Evolutionary conservation across 2,888 invertebrate genomes (phyloP).

Genomic region (Conomelus anceps): DNA sequence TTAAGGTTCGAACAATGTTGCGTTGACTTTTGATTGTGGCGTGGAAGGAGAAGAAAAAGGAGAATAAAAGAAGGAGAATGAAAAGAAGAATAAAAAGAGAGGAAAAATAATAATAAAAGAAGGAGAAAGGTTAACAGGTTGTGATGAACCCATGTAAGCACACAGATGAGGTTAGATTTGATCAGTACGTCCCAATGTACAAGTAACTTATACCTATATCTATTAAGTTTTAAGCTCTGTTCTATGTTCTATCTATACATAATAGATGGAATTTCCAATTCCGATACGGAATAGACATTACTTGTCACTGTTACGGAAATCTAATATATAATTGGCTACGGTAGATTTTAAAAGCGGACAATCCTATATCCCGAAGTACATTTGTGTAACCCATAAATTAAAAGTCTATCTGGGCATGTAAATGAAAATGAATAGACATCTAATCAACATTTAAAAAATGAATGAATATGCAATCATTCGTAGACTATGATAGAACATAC

Average conservation of each 20-base stretch:
- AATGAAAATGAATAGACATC: neutral
- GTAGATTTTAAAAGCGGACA: neutral
- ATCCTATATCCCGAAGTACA: neutral
- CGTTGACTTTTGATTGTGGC: neutral
- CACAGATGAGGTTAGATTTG: neutral
- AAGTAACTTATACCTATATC: neutral
- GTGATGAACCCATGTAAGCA: neutral
- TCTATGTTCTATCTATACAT: neutral
- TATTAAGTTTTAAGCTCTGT: neutral
- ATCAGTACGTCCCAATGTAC: neutral
- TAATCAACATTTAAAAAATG: neutral
- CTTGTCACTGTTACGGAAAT: neutral
- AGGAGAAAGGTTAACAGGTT: neutral
- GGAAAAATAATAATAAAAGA: neutral
- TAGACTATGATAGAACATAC: neutral
- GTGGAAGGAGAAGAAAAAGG: neutral
- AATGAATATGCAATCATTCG: neutral
- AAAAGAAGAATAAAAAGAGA: neutral
- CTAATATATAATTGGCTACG: neutral
- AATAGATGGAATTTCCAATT: neutral
- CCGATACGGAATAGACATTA: neutral
- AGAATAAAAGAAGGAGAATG: neutral
- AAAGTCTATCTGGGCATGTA: neutral
- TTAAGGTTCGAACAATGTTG: no score
- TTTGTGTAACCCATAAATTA: neutral